These are phyloP conservation scores for Sitta carolinensis DNA, from an alignment of 2,797 vertebrate genomes.

Conservation along the genomic window DNA sequence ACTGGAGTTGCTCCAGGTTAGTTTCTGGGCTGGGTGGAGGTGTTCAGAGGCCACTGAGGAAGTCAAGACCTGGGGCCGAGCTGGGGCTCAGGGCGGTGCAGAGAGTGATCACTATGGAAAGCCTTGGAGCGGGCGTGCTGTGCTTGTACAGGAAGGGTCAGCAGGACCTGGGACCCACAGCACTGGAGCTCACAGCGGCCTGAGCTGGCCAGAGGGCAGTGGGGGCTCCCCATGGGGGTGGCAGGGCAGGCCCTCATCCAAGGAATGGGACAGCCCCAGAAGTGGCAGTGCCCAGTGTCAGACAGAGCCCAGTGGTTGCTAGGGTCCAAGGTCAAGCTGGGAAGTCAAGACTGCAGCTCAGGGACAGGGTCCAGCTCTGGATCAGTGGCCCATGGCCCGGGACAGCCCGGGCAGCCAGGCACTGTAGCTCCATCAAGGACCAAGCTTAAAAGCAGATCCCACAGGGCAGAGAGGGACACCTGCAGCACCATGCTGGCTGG, in stretches of 20 bases:
- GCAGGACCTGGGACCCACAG: rapidly evolving
- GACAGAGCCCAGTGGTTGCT: not conserved
- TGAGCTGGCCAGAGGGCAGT: not conserved
- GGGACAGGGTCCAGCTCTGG: not conserved
- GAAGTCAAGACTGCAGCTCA: not conserved
- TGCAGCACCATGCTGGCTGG: rapidly evolving
- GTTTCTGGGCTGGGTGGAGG: not conserved
- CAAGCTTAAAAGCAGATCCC: not conserved
- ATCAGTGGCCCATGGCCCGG: not conserved
- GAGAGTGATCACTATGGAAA: rapidly evolving
- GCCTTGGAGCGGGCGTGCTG: rapidly evolving
- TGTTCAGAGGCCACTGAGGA: not conserved
- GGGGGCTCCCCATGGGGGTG: rapidly evolving
- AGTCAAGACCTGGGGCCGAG: rapidly evolving
- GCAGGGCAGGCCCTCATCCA: rapidly evolving
- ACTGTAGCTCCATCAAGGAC: not conserved
- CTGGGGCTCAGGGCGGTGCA: rapidly evolving
- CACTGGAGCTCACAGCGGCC: not conserved
- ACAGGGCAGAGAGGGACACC: not conserved
- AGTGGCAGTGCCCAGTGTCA: rapidly evolving
- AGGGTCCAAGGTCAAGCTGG: not conserved
- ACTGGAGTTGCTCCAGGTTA: rapidly evolving
- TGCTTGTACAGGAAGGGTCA: rapidly evolving
- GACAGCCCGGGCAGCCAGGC: not conserved
- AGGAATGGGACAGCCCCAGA: rapidly evolving